A percentile compares a stretch with the other conserved stretches of the same genome.
These are phyloP conservation scores for Meteorus colon DNA, from an alignment of 2,888 invertebrate species.

Conservation along the genomic window DNA sequence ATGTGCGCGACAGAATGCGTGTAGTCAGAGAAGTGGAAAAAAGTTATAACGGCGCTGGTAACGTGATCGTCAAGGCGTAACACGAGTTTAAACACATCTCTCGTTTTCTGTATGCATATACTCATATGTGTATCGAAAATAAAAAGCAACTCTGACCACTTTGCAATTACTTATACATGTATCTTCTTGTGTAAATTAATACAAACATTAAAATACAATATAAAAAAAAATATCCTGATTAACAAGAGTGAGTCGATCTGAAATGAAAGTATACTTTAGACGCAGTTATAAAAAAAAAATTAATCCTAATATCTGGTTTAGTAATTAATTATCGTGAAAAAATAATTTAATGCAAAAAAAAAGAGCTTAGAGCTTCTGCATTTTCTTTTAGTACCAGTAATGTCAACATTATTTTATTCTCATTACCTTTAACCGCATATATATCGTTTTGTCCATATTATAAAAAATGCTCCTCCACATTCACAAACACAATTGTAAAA, in stretches of 20 bases:
- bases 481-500: not conserved
- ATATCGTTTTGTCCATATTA: not conserved
- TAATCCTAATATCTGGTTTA: conserved; percentile 47
- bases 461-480: too few species aligned
- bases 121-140: not conserved
- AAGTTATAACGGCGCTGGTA: conserved; percentile 68
- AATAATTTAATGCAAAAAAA: not conserved
- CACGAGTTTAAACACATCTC: conserved; percentile 49
- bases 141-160: not conserved
- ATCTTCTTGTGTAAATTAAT: not conserved
- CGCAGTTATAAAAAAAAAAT: conserved; percentile 40
- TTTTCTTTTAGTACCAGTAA: too few species aligned
- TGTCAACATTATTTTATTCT: not conserved
- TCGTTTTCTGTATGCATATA: conserved; percentile 17
- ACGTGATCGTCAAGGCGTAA: conserved; percentile 68
- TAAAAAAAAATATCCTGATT: not conserved
- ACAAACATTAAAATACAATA: not conserved
- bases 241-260: not conserved
- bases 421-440: not conserved
- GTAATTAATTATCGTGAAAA: conserved; percentile 47
- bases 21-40: conserved; percentile 50
- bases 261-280: conserved; percentile 20
- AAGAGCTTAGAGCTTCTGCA: too few species aligned
- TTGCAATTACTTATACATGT: not conserved
- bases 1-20: conserved; percentile 50